A percentile compares a stretch with the other conserved stretches of the same genome.
Evolutionary conservation across 2,113 vertebrate species (phyloP).

Genomic region (Helogale parvula): DNA sequence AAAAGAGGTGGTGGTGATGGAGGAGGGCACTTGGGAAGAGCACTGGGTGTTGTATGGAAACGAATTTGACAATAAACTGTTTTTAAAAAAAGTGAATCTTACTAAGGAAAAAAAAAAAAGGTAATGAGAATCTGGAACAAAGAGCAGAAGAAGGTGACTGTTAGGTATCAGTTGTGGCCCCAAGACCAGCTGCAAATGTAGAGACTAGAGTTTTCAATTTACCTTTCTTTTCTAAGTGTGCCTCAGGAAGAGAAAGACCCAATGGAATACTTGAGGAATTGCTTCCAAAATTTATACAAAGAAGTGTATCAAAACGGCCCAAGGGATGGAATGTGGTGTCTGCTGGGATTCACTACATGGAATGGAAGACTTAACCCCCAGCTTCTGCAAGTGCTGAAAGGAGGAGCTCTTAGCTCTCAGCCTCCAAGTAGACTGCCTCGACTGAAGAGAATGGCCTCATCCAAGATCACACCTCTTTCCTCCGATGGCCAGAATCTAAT

Average conservation of each 20-base stretch:
- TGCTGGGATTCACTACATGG: not conserved
- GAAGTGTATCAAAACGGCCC: not conserved
- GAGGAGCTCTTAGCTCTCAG: not conserved
- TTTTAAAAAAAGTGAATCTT: too few relatives aligned
- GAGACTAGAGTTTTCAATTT: not conserved
- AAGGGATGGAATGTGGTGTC: not conserved
- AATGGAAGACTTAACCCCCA: not conserved
- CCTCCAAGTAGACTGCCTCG: fast-evolving
- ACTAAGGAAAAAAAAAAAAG: not conserved
- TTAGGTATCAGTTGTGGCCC: not conserved
- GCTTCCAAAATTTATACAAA: not conserved
- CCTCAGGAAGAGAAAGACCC: not conserved
- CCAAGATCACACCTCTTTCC: not conserved
- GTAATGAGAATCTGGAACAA: not conserved
- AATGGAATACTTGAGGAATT: not conserved
- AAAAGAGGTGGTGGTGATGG: too few relatives aligned
- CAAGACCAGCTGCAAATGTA: not conserved
- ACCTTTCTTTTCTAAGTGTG: not conserved
- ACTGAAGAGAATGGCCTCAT: not conserved
- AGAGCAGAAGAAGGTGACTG: not conserved
- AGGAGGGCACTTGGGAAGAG: too few relatives aligned
- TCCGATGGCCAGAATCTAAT: not conserved
- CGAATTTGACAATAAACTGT: too few relatives aligned
- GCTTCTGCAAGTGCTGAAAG: not conserved
- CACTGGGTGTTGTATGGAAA: too few relatives aligned